Evolutionary conservation across 2,888 invertebrate genomes (phyloP).

Genomic region (Tipula vernalis): DNA sequence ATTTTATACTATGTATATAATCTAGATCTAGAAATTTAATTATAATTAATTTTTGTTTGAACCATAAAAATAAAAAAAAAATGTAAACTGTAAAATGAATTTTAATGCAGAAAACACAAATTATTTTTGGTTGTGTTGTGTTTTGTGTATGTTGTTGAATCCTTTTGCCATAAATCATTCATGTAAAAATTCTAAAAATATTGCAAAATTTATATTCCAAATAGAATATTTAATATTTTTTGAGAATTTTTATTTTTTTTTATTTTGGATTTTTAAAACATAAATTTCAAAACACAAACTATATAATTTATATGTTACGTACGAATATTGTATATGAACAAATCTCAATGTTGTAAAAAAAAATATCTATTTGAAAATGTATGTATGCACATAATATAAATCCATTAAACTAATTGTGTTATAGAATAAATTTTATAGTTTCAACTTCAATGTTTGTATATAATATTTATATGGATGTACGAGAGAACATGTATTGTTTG

Average conservation of each 20-base stretch:
- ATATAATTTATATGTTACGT: background rate
- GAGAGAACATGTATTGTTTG: background rate
- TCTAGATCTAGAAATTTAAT: background rate
- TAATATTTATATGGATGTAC: background rate
- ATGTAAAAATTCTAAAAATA: background rate
- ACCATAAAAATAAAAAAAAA: background rate
- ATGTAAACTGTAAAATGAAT: background rate
- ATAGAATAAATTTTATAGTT: background rate
- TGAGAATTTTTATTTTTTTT: background rate
- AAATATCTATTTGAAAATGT: background rate
- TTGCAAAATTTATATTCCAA: background rate
- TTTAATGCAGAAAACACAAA: background rate
- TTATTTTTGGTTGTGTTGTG: background rate
- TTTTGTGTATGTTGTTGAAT: background rate
- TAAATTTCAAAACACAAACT: background rate
- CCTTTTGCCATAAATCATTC: slow-evolving; percentile 4
- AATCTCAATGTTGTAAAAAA: background rate
- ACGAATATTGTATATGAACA: background rate
- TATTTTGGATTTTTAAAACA: background rate
- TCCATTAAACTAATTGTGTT: background rate
- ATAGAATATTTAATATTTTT: background rate
- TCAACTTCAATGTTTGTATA: background rate
- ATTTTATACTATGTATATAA: background rate
- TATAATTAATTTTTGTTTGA: background rate
- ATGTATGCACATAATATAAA: background rate